Conservation (phyloP, 2,113 vertebrate genomes). For the Ranitomeya imitator region DNA sequence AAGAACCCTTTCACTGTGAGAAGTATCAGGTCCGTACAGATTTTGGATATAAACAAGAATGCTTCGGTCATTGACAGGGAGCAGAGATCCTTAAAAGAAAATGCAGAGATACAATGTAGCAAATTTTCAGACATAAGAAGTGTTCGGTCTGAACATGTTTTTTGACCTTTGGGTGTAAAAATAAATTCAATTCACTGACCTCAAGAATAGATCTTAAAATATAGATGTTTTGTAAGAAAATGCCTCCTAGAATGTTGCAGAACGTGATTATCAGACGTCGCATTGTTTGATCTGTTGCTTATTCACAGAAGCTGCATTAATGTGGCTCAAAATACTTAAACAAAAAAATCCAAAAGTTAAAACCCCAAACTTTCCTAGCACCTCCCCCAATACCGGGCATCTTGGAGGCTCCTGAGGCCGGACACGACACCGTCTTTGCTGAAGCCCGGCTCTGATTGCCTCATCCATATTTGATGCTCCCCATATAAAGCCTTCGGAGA, state of each 20-base stretch:
- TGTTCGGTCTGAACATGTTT: no score
- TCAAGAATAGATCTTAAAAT: background rate
- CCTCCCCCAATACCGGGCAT: background rate
- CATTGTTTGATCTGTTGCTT: no score
- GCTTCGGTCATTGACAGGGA: background rate
- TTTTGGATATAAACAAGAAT: background rate
- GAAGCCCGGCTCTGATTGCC: background rate
- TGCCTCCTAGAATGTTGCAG: background rate
- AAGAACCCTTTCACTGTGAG: background rate
- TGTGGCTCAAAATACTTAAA: background rate
- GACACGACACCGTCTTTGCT: background rate
- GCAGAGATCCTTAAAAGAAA: background rate
- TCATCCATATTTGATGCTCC: constrained; percentile 42
- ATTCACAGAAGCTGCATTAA: no score
- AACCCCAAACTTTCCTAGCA: background rate
- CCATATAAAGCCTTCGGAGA: constrained; percentile 59
- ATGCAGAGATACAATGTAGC: background rate
- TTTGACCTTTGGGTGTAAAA: no score
- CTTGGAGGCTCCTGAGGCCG: background rate
- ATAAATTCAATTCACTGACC: background rate
- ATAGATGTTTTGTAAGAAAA: background rate
- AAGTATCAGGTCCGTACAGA: background rate
- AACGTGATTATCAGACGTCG: background rate
- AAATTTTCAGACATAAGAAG: no score
- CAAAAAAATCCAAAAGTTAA: background rate